Evolutionary conservation across 1,140 invertebrate species (phyloP).

Genomic region (Acromyrmex heyeri): DNA sequence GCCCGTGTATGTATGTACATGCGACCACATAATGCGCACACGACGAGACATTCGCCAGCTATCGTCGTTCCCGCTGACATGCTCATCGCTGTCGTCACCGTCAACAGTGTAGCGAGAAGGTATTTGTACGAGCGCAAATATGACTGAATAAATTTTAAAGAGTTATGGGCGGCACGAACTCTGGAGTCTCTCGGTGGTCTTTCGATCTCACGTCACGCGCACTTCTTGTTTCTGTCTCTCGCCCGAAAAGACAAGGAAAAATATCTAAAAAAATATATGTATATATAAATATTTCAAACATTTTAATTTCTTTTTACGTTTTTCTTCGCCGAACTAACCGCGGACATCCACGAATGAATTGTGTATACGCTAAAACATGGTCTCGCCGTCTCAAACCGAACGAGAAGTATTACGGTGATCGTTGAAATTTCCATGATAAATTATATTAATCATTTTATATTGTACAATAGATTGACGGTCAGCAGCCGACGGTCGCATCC

Average conservation of each 20-base stretch:
- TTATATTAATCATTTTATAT: conserved; percentile 62
- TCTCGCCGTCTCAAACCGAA: neutral
- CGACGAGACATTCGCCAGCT: conserved; percentile 28
- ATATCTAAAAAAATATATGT: neutral
- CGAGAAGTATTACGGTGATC: neutral
- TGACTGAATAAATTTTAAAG: conserved; percentile 41
- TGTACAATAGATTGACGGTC: conserved; percentile 46
- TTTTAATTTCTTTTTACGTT: neutral
- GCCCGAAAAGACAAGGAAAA: neutral
- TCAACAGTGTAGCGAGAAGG: neutral
- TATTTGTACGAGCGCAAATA: conserved; percentile 4
- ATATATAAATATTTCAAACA: conserved; percentile 15
- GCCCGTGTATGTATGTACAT: neutral
- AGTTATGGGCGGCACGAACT: neutral
- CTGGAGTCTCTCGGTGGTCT: neutral
- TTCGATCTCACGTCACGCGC: neutral
- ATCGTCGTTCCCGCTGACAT: conserved; percentile 32
- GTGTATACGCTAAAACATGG: neutral
- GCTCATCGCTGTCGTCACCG: conserved; percentile 16
- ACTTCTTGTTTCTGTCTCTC: neutral
- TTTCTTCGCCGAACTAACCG: neutral
- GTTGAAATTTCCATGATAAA: conserved; percentile 44
- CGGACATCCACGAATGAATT: conserved; percentile 2
- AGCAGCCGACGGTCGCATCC: conserved; percentile 46
- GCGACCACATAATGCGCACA: neutral